Conservation (phyloP, 2,797 vertebrate species). For the Nannoperca obscura region DNA sequence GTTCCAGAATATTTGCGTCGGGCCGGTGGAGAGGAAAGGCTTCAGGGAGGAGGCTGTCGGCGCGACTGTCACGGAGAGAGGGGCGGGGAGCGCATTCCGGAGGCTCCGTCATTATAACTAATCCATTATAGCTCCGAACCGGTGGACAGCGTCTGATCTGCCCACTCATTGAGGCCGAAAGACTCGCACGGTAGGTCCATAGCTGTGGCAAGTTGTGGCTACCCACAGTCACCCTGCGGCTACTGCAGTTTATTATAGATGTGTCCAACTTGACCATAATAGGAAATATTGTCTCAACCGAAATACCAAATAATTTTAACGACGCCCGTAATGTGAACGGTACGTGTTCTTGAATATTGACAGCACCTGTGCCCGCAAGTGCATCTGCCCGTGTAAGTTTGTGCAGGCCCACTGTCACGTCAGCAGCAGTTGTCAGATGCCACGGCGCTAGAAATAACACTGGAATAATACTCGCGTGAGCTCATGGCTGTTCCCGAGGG, state of each 20-base stretch:
- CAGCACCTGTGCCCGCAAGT: slow-evolving; percentile 38
- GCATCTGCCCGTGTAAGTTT: slow-evolving; percentile 32
- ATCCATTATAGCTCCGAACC: slow-evolving; percentile 30
- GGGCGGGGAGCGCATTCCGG: slow-evolving; percentile 14
- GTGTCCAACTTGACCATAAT: slow-evolving; percentile 47
- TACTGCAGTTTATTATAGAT: not conserved
- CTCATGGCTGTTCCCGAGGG: slow-evolving; percentile 40
- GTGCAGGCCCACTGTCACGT: slow-evolving; percentile 37
- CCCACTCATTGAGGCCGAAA: slow-evolving; percentile 2
- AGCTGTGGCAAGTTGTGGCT: slow-evolving; percentile 1
- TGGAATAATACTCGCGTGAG: slow-evolving; percentile 56
- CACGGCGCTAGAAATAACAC: slow-evolving; percentile 72
- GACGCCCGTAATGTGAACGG: not conserved
- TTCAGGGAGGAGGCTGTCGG: slow-evolving; percentile 16
- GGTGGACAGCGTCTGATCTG: slow-evolving; percentile 20
- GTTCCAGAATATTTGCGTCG: not conserved
- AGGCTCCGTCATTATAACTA: slow-evolving; percentile 20
- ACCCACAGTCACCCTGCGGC: not conserved
- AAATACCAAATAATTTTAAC: not conserved
- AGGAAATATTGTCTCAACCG: slow-evolving; percentile 22
- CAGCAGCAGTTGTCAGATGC: slow-evolving; percentile 73
- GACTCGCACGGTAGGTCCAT: slow-evolving; percentile 52
- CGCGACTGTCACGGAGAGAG: slow-evolving; percentile 19
- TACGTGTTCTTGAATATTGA: not conserved
- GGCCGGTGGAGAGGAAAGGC: not conserved